phyloP scores from a whole-genome alignment of 2,797 vertebrate genomes.

The Okamejei kenojei region DNA sequence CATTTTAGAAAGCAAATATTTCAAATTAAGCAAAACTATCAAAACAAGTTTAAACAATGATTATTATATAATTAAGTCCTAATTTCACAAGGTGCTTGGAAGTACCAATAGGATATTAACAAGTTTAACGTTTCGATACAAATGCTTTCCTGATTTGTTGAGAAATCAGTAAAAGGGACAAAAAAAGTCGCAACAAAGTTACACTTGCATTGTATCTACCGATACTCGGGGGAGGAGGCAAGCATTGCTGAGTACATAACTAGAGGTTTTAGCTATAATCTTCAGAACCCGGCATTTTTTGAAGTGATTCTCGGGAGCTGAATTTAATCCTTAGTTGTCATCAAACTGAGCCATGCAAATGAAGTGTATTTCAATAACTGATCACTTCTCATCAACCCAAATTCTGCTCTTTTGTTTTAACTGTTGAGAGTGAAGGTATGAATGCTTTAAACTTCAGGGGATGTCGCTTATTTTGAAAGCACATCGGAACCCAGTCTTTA shows the following conservation, averaged over 20 bases:
- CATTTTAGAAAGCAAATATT: not conserved
- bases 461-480: not conserved
- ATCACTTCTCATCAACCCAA: not conserved
- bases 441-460: not conserved
- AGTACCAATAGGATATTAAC: not conserved
- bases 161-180: not conserved
- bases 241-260: no score
- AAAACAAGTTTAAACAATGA: not conserved
- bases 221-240: not conserved
- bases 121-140: not conserved
- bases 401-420: not conserved
- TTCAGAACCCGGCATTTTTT: not conserved
- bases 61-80: not conserved
- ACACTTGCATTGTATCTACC: not conserved
- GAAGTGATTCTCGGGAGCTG: not conserved
- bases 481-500: not conserved
- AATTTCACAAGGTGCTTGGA: no score
- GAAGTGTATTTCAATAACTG: not conserved
- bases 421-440: not conserved
- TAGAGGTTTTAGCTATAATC: not conserved
- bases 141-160: not conserved
- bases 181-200: not conserved
- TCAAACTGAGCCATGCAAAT: not conserved
- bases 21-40: not conserved
- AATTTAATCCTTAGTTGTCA: not conserved